Percentiles rank a stretch among this genome's conserved stretches.
Evolutionary conservation across 1,140 invertebrate species (phyloP).

Genomic region (Oryctes rhinoceros): DNA sequence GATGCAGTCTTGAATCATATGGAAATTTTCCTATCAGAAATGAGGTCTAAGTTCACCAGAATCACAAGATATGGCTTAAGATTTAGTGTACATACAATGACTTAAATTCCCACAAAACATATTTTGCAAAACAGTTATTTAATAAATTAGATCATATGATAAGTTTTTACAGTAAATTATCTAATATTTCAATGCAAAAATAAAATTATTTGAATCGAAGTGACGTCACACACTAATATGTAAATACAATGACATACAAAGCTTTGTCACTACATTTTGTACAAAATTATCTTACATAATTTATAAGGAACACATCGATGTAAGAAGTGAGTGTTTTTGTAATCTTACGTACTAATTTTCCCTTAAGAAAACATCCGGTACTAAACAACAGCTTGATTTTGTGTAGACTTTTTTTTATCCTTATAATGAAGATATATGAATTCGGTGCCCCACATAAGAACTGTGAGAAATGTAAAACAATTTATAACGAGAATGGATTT

Average conservation of each 20-base stretch:
- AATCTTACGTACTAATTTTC: neutral
- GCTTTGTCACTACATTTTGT: neutral
- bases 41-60: too few relatives aligned
- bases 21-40: too few relatives aligned
- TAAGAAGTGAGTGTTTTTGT: neutral
- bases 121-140: neutral
- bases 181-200: neutral
- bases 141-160: neutral
- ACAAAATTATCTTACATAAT: neutral
- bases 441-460: conserved; percentile 29
- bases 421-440: conserved; percentile 30
- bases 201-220: neutral
- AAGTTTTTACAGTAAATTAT: neutral
- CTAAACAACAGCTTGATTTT: neutral
- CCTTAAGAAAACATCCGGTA: neutral
- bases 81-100: too few relatives aligned
- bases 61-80: too few relatives aligned
- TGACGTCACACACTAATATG: neutral
- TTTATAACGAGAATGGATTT: conserved; percentile 30
- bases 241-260: neutral
- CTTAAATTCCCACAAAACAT: neutral
- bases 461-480: conserved; percentile 1
- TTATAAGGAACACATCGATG: neutral
- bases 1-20: too few relatives aligned
- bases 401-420: neutral